Base-by-base conservation (phyloP, 2,113 vertebrate species). In the Microcebus murinus region DNA sequence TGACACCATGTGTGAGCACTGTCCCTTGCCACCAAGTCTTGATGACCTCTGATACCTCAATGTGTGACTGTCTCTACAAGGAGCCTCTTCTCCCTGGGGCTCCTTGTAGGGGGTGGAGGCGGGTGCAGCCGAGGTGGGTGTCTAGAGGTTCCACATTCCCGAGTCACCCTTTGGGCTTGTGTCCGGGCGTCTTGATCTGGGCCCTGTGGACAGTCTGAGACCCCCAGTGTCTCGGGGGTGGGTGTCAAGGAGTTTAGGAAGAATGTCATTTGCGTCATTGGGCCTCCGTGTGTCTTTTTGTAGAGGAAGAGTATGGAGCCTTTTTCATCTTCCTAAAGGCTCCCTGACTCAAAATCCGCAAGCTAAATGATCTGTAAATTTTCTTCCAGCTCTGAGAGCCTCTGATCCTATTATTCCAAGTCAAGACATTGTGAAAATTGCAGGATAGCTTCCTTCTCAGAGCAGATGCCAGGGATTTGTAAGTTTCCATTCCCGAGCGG, bases 151-250 rank as follows among this genome's bases (percentile, higher is more conserved):
- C 21, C 55, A 21, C 1, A 0, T 6, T 34, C 50, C 57, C 4
- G 15, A 7, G 61, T 0, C 6, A 2, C 29, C 42, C 36, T 61
- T 36, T 0, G 3, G 39, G 39, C 4, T 45, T 1, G 0, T 18
- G 70, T n/a, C 59, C 17, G 7, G 21, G 36, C 6, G 12, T 55
- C 36, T 48, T n/a, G 50, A 10, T 42, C 52, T 36, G 85, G 85
- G 61, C 2, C 73, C 2, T 20, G n/a, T 13, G 57, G 29, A 6
- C 31, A 1, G 3, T 23, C 8, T 25, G 10, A 61, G 57, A 42
- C 18, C 6, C 52, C 36, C 20, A 0, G 42, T 6, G 25, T 3
- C 1, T 25, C 29, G 15, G n/a, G 34, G 42, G 6, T 21, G 29
- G 21, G 63, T 1, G 7, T 31, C 27, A 1, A 12, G 34, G 20